Base-by-base conservation (phyloP, 2,113 vertebrate species). In the Clarias macrocephalus region DNA sequence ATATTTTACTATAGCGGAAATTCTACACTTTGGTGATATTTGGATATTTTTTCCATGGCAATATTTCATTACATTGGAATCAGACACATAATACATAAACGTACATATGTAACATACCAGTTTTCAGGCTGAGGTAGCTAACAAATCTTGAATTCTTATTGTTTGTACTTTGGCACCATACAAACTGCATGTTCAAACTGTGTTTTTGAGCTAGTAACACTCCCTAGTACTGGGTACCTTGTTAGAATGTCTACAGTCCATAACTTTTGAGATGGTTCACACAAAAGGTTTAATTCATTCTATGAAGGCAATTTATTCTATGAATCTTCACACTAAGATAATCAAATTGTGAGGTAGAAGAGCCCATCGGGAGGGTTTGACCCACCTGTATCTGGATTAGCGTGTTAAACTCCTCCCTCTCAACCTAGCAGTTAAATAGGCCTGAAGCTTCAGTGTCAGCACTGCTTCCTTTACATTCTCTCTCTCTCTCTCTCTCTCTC, bases 341-440 rank as follows among this genome's bases (percentile, higher is more conserved):
- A 72, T 72, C 16, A 33, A 72, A 37, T 19, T 19, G 88, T 85
- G 87, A 76, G 66, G 83, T 88, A 83, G 82, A 59, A 80, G 87
- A 86, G 66, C 33, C 86, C 85, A 88, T 65, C 73, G 76, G 86
- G 84, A 70, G 88, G 65, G 52, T 85, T 86, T 88, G 73, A 88
- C 82, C 88, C 80, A 87, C 82, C 83, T 88, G 85, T 88, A 87
- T 62, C 62, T 92, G 93, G 94, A 94, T 91, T 93, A 88, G 83
- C 12, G 65, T 81, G 8, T 56, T 16, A 57, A 80, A 83, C 89
- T 52, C 89, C 90, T 60, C 94, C 93, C 83, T 87, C 57, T 30
- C 33, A 42, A n/a, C 30, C 30, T 86, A 88, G 81, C 68, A 68
- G 79, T 88, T 90, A 91, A 89, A 92, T 91, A 92, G 87, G 85